These are phyloP conservation scores for Mnemiopsis leidyi DNA, from an alignment of 37 sponge, comb jelly and placozoan species.

Conservation along the genomic window DNA sequence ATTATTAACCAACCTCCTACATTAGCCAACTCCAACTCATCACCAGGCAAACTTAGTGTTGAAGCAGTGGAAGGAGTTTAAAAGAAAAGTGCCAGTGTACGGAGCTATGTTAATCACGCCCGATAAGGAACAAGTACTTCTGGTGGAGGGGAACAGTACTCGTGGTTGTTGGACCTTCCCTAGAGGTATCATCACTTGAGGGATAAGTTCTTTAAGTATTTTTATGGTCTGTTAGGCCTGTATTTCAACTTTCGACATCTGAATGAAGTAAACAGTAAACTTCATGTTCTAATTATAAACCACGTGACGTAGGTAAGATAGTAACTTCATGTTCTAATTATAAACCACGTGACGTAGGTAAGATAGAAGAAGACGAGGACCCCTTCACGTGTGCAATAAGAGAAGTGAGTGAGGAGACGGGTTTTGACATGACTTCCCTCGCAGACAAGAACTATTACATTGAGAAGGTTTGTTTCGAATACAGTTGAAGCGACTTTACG, in stretches of 20 bases:
- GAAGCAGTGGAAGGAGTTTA: conserved; percentile 15
- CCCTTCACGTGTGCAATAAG: conserved; percentile 8
- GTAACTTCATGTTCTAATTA: no score
- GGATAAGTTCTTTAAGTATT: no score
- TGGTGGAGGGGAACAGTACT: conserved; percentile 49
- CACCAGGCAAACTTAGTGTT: conserved; percentile 11
- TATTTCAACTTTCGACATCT: no score
- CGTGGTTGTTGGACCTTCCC: conserved; percentile 34
- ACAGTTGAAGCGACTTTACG: no score
- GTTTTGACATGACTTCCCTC: background rate
- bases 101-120: conserved; percentile 17
- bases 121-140: background rate
- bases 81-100: conserved; percentile 23
- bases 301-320: no score
- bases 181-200: no score
- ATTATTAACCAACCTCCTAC: no score
- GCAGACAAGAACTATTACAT: background rate
- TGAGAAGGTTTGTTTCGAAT: conserved; percentile 52
- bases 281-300: no score
- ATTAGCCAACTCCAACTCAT: no score
- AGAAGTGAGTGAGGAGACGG: conserved; percentile 17
- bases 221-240: no score
- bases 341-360: no score
- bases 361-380: conserved; percentile 56
- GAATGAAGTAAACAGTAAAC: no score